Percentiles rank a stretch among this genome's conserved stretches.
Evolutionary conservation across 2,888 invertebrate species (phyloP).

Genomic region (Himalopsyche anomala): DNA sequence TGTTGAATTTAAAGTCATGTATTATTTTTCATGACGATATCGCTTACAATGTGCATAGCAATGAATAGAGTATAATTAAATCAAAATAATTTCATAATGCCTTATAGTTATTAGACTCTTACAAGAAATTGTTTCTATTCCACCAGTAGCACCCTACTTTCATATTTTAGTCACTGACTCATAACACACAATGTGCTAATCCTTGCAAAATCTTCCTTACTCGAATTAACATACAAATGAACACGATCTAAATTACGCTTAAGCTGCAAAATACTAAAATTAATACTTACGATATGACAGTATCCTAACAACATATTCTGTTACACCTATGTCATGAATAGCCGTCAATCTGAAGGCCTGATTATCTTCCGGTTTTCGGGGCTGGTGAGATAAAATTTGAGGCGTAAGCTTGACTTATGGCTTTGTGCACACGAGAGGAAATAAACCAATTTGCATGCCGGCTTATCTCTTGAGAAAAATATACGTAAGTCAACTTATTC

Average conservation of each 20-base stretch:
- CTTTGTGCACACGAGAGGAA: not conserved
- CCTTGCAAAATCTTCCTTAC: not conserved
- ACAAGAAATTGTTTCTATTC: too few relatives aligned
- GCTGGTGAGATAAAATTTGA: slow-evolving; percentile 1
- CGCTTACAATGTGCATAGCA: too few relatives aligned
- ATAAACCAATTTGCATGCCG: not conserved
- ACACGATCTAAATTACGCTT: not conserved
- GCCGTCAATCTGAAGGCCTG: not conserved
- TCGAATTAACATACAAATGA: slow-evolving; percentile 9
- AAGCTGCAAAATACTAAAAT: slow-evolving; percentile 1
- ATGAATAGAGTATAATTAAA: too few relatives aligned
- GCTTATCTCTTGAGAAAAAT: not conserved
- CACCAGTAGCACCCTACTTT: not conserved
- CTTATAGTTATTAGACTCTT: too few relatives aligned
- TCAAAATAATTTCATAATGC: too few relatives aligned
- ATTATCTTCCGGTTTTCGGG: not conserved
- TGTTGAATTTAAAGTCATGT: too few relatives aligned
- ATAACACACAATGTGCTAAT: not conserved
- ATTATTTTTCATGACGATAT: too few relatives aligned
- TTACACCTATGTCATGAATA: not conserved
- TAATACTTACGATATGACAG: not conserved
- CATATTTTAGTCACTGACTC: not conserved
- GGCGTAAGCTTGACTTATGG: not conserved
- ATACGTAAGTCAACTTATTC: not conserved
- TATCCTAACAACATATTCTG: not conserved